Evolutionary conservation across 2,888 invertebrate species (phyloP).

Genomic region (Hydriomena furcata): DNA sequence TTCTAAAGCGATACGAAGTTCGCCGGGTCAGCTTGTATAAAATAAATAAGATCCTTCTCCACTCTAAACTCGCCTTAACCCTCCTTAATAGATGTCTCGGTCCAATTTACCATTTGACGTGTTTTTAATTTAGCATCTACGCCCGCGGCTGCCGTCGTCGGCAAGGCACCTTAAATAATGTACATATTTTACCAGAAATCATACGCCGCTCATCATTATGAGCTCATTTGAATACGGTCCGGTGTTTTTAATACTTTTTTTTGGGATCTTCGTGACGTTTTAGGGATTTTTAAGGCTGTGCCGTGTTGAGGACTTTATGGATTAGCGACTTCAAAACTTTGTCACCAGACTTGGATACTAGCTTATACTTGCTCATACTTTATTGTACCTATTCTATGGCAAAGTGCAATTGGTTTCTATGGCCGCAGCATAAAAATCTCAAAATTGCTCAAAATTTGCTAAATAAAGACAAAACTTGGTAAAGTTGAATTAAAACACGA

Average conservation of each 20-base stretch:
- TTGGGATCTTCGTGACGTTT: slow-evolving; percentile 39
- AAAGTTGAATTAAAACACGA: too few species aligned
- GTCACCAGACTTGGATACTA: too few species aligned
- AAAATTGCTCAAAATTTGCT: too few species aligned
- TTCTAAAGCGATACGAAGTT: too few species aligned
- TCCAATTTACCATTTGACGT: slow-evolving; percentile 83
- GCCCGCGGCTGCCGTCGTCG: slow-evolving; percentile 80
- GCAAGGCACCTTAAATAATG: slow-evolving; percentile 64
- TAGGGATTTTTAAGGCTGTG: slow-evolving; percentile 24
- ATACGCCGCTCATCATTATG: slow-evolving; percentile 73
- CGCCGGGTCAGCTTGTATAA: too few species aligned
- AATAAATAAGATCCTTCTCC: slow-evolving; percentile 23
- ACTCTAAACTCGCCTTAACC: slow-evolving; percentile 51
- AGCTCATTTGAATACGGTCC: slow-evolving; percentile 65
- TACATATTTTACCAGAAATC: slow-evolving; percentile 75
- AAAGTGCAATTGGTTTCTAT: too few species aligned
- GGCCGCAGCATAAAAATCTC: too few species aligned
- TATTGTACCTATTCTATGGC: too few species aligned
- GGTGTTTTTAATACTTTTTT: slow-evolving; percentile 39
- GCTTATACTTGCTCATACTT: too few species aligned
- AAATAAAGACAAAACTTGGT: too few species aligned
- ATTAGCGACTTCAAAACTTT: not conserved
- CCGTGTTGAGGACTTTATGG: not conserved
- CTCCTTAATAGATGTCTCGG: slow-evolving; percentile 82
- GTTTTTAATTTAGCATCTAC: slow-evolving; percentile 81